Conservation (phyloP, 92 coral and sea anemone genomes). For the Chrysogorgia sp. region DNA sequence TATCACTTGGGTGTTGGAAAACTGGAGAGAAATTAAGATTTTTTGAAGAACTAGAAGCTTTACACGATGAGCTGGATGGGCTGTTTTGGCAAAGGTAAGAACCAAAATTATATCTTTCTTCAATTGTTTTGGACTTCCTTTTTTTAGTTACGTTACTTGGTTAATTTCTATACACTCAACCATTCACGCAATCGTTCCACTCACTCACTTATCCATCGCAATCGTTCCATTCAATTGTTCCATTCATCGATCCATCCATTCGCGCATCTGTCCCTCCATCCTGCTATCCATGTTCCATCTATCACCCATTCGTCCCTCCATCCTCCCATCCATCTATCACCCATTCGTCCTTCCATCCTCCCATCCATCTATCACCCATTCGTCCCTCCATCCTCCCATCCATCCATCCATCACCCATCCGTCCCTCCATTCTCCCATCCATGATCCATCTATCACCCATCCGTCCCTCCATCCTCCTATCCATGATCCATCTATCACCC, state of each 20-base stretch:
- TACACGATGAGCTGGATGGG: conserved; percentile 83
- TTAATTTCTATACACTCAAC: background rate
- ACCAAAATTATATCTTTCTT: background rate
- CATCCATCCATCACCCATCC: too few relatives aligned
- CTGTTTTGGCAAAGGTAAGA: conserved; percentile 89
- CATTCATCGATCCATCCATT: background rate
- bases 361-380: too few relatives aligned
- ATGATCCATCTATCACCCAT: too few relatives aligned
- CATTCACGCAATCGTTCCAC: background rate
- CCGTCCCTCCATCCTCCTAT: too few relatives aligned
- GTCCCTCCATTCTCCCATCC: too few relatives aligned
- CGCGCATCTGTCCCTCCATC: background rate
- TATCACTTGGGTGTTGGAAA: conserved; percentile 86
- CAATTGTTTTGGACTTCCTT: background rate
- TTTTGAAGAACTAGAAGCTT: conserved; percentile 69
- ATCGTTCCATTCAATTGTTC: background rate
- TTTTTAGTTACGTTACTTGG: background rate
- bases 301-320: background rate
- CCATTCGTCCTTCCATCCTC: too few relatives aligned
- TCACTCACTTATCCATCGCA: background rate
- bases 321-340: background rate
- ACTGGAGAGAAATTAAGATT: conserved; percentile 35
- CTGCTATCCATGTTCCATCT: too few relatives aligned
- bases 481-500: too few relatives aligned
- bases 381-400: too few relatives aligned